Percentiles rank a stretch among this genome's conserved stretches.
These are phyloP conservation scores for Loriculus beryllinus DNA, from an alignment of 2,797 vertebrate species.

Conservation along the genomic window DNA sequence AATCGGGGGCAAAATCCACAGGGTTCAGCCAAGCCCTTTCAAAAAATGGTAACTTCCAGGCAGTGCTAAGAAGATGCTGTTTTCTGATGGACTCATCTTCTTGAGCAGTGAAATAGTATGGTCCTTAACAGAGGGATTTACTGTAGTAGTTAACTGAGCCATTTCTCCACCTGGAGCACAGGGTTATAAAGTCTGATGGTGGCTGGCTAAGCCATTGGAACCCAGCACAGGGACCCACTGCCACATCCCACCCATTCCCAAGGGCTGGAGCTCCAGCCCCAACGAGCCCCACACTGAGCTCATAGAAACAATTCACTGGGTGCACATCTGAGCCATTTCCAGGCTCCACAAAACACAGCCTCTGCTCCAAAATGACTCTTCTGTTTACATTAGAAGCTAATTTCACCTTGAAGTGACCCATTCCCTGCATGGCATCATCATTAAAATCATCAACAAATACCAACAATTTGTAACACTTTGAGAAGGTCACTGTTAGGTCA, in stretches of 20 bases:
- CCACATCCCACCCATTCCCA: not conserved
- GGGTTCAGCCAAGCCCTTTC: not conserved
- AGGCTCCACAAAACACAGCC: not conserved
- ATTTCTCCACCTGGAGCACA: not conserved
- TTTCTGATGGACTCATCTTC: not conserved
- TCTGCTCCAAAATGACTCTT: not conserved
- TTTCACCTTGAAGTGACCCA: constrained; percentile 34
- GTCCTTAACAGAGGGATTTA: constrained; percentile 26
- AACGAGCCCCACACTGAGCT: not conserved
- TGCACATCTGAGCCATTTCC: not conserved
- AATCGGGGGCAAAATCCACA: not conserved
- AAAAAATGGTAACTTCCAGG: not conserved
- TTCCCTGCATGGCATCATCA: constrained; percentile 28
- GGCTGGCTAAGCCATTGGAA: not conserved
- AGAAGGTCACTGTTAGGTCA: constrained; percentile 53
- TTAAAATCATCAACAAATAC: constrained; percentile 51
- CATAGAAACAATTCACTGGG: not conserved
- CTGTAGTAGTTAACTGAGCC: not conserved
- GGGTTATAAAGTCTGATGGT: not conserved
- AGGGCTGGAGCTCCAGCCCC: not conserved
- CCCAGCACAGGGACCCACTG: not conserved
- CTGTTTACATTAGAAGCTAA: not conserved
- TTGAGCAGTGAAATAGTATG: not conserved
- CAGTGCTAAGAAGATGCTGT: not conserved
- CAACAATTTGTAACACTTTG: constrained; percentile 57